These are phyloP conservation scores for Choloepus hoffmanni DNA, from an alignment of 2,113 vertebrate genomes.

Conservation along the genomic window DNA sequence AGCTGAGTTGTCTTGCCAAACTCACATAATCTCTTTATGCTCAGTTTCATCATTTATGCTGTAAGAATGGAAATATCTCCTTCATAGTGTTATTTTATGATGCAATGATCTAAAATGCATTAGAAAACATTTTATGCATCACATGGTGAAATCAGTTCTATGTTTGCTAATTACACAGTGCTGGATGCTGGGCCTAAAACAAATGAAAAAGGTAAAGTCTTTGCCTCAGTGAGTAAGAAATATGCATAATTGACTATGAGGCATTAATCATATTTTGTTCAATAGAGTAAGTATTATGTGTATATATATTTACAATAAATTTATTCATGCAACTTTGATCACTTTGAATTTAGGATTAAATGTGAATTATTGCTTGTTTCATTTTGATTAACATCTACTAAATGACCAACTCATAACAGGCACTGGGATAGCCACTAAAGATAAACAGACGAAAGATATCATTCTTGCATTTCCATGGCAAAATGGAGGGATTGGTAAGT, in stretches of 20 bases:
- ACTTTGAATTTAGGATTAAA: background rate
- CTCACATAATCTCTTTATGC: background rate
- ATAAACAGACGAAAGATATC: background rate
- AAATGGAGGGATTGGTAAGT: background rate
- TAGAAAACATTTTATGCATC: background rate
- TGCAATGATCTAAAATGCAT: background rate
- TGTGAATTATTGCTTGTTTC: background rate
- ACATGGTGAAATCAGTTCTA: background rate
- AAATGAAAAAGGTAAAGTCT: background rate
- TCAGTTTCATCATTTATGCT: background rate
- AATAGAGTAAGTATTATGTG: background rate
- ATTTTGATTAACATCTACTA: background rate
- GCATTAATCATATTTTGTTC: background rate
- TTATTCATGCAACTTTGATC: background rate
- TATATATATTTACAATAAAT: background rate
- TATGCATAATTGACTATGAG: background rate
- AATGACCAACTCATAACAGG: background rate
- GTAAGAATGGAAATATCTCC: background rate
- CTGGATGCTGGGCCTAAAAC: background rate
- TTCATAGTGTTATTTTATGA: background rate
- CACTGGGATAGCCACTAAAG: background rate
- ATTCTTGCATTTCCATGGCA: background rate
- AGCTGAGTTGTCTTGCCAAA: background rate
- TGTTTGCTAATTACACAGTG: background rate
- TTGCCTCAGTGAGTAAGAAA: background rate